Evolutionary conservation across 2,888 invertebrate species (phyloP).

Genomic region (Coronaproctus castanopsis): DNA sequence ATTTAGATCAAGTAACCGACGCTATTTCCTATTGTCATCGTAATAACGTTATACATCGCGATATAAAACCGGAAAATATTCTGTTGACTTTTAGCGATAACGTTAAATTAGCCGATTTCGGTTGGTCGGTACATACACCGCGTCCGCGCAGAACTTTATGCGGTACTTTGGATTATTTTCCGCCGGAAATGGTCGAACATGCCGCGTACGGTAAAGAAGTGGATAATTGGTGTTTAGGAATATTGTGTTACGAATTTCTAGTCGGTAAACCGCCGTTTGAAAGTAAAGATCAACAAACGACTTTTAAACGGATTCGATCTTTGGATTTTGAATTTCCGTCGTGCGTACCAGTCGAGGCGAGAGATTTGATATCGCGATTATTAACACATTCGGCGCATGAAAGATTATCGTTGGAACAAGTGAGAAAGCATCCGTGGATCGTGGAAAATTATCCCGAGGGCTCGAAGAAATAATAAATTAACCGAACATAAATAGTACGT

Average conservation of each 20-base stretch:
- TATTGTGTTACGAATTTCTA: slow-evolving; percentile 78
- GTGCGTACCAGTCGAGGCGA: slow-evolving; percentile 42
- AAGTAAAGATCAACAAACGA: slow-evolving; percentile 42
- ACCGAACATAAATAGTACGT: no score
- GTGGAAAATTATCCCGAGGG: no score
- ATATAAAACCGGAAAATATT: slow-evolving; percentile 83
- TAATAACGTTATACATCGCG: slow-evolving; percentile 73
- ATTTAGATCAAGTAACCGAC: slow-evolving; percentile 73
- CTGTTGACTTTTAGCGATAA: slow-evolving; percentile 53
- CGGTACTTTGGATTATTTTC: slow-evolving; percentile 84
- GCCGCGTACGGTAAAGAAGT: slow-evolving; percentile 59
- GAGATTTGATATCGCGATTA: slow-evolving; percentile 48
- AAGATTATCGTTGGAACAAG: slow-evolving; percentile 42
- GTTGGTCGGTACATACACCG: slow-evolving; percentile 46
- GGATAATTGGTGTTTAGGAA: slow-evolving; percentile 89
- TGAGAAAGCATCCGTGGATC: slow-evolving; percentile 55
- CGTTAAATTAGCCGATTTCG: slow-evolving; percentile 78
- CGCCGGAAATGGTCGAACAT: slow-evolving; percentile 87
- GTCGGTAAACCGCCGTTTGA: slow-evolving; percentile 89
- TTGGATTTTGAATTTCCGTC: slow-evolving; percentile 45
- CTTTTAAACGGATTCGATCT: slow-evolving; percentile 46
- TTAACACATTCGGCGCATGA: slow-evolving; percentile 39
- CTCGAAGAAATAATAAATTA: no score
- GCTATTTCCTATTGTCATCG: slow-evolving; percentile 72
- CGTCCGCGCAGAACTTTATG: slow-evolving; percentile 60